Conservation (phyloP, 1,140 invertebrate species). For the Condylostylus longicornis region DNA sequence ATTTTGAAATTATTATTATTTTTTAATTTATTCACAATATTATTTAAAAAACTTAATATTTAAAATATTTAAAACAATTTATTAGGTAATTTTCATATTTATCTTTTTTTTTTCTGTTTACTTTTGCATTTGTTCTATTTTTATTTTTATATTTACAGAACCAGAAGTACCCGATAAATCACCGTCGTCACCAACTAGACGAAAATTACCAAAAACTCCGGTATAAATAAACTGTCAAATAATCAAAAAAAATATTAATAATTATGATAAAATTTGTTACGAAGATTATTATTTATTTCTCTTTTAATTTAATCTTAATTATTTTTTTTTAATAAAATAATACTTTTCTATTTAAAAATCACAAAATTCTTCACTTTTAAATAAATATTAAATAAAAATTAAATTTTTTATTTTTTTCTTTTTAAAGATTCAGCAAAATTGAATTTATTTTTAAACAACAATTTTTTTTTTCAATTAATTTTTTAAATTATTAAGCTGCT, state of each 20-base stretch:
- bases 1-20: neutral
- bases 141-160: slow-evolving; percentile 13
- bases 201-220: slow-evolving; percentile 88
- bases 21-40: slow-evolving; percentile 20
- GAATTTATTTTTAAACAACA: too few relatives aligned
- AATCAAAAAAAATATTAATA: neutral
- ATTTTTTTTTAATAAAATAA: neutral
- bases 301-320: too few relatives aligned
- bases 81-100: slow-evolving; percentile 3
- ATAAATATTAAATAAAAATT: too few relatives aligned
- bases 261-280: too few relatives aligned
- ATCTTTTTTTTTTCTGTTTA: slow-evolving; percentile 30
- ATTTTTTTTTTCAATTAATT: too few relatives aligned
- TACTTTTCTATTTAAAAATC: neutral
- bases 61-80: neutral
- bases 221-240: slow-evolving; percentile 47
- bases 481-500: too few relatives aligned
- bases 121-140: neutral
- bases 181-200: slow-evolving; percentile 69
- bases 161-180: slow-evolving; percentile 54
- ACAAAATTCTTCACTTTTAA: too few relatives aligned
- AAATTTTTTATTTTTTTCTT: too few relatives aligned
- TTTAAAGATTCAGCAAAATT: too few relatives aligned
- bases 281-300: too few relatives aligned
- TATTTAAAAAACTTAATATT: slow-evolving; percentile 6